phyloP scores from a whole-genome alignment of 1,140 invertebrate species.

The Hylaeus anthracinus region DNA sequence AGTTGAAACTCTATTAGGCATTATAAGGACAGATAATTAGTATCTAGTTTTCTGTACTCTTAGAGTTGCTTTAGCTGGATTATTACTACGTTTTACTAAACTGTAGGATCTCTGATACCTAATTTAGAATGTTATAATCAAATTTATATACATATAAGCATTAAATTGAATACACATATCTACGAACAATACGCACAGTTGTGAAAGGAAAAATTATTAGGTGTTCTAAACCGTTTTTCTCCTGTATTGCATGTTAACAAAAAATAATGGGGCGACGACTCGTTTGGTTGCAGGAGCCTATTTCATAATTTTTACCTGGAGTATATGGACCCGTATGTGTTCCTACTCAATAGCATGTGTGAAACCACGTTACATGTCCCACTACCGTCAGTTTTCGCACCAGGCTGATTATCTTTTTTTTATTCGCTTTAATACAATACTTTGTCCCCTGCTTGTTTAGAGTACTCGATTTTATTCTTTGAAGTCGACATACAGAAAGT shows the following conservation, averaged over 20 bases:
- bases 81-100: constrained; percentile 25
- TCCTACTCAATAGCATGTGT: constrained; percentile 82
- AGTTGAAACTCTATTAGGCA: background rate
- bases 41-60: background rate
- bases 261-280: constrained; percentile 77
- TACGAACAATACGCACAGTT: constrained; percentile 4
- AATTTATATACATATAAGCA: background rate
- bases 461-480: constrained; percentile 7
- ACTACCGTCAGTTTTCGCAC: constrained; percentile 80
- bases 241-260: constrained; percentile 76
- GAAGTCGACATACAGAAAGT: background rate
- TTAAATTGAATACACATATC: constrained; percentile 9
- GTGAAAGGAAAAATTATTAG: constrained; percentile 17
- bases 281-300: constrained; percentile 81
- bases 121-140: constrained; percentile 3
- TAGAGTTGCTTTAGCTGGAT: constrained; percentile 16
- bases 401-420: constrained; percentile 78
- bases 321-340: constrained; percentile 82
- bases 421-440: constrained; percentile 61
- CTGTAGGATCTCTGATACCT: background rate
- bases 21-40: background rate
- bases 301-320: constrained; percentile 82
- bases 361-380: constrained; percentile 81
- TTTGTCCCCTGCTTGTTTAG: constrained; percentile 59
- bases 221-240: constrained; percentile 58